Evolutionary conservation across 2,888 invertebrate species (phyloP).

Genomic region (Sinhomidia bicolor): DNA sequence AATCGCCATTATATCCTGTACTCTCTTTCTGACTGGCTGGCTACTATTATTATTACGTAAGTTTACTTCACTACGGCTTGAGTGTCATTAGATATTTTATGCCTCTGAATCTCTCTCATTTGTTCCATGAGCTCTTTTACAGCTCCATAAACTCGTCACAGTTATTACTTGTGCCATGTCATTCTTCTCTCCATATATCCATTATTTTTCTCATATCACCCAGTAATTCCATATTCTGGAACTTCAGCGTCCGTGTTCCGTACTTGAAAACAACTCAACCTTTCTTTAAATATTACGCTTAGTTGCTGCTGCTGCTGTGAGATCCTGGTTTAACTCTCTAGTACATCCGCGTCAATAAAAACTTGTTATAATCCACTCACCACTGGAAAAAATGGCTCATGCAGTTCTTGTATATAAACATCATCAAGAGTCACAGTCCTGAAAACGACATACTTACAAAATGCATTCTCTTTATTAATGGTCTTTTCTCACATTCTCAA

Average conservation of each 20-base stretch:
- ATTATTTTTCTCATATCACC: conserved; percentile 39
- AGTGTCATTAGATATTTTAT: conserved; percentile 72
- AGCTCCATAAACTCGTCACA: conserved; percentile 73
- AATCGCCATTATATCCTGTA: background rate
- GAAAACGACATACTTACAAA: background rate
- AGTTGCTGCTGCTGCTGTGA: too few species aligned
- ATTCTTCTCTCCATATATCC: conserved; percentile 13
- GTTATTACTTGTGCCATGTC: conserved; percentile 55
- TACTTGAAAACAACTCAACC: background rate
- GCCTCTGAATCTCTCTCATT: conserved; percentile 71
- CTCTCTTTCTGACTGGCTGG: background rate
- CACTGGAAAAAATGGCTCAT: too few species aligned
- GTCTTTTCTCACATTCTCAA: background rate
- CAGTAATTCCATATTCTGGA: background rate
- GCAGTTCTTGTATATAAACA: too few species aligned
- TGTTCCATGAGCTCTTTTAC: conserved; percentile 76
- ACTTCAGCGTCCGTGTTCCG: background rate
- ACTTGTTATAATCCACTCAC: background rate
- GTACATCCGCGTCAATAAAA: background rate
- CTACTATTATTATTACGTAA: background rate
- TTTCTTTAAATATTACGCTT: background rate
- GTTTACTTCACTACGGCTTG: background rate
- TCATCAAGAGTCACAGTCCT: too few species aligned
- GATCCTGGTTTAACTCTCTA: background rate
- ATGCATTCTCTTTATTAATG: background rate